These are phyloP conservation scores for Microctonus aethiopoides DNA, from an alignment of 2,888 invertebrate genomes.

Conservation along the genomic window DNA sequence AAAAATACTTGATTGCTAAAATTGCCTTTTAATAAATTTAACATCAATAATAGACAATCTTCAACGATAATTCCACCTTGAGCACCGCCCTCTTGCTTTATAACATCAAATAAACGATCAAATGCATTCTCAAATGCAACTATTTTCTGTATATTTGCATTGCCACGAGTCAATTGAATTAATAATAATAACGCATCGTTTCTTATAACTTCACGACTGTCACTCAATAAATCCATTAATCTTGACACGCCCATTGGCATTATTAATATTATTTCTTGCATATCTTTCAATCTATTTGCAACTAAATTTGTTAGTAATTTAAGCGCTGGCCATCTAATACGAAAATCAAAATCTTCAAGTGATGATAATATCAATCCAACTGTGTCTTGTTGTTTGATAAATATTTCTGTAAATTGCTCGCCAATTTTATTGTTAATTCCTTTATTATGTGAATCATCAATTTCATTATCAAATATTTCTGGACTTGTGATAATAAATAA, in stretches of 20 bases:
- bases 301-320: slow-evolving; percentile 89
- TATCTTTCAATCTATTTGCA: slow-evolving; percentile 85
- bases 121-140: slow-evolving; percentile 99
- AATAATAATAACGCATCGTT: slow-evolving; percentile 93
- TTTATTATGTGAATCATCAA: slow-evolving; percentile 57
- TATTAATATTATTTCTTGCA: slow-evolving; percentile 87
- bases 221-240: slow-evolving; percentile 94
- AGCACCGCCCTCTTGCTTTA: slow-evolving; percentile 89
- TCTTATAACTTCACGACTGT: slow-evolving; percentile 93
- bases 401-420: slow-evolving; percentile 97
- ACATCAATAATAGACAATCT: slow-evolving; percentile 92
- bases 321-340: slow-evolving; percentile 90
- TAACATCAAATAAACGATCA: slow-evolving; percentile 92
- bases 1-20: slow-evolving; percentile 98
- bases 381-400: slow-evolving; percentile 89
- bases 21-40: slow-evolving; percentile 94
- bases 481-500: slow-evolving; percentile 90
- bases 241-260: slow-evolving; percentile 98
- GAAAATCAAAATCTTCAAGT: slow-evolving; percentile 95
- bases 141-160: slow-evolving; percentile 98
- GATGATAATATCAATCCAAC: slow-evolving; percentile 84
- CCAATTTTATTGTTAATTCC: slow-evolving; percentile 75
- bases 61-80: slow-evolving; percentile 98
- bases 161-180: slow-evolving; percentile 91
- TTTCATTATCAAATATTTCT: slow-evolving; percentile 84